Conservation (phyloP, 1,140 invertebrate genomes). For the Drosophila teissieri region DNA sequence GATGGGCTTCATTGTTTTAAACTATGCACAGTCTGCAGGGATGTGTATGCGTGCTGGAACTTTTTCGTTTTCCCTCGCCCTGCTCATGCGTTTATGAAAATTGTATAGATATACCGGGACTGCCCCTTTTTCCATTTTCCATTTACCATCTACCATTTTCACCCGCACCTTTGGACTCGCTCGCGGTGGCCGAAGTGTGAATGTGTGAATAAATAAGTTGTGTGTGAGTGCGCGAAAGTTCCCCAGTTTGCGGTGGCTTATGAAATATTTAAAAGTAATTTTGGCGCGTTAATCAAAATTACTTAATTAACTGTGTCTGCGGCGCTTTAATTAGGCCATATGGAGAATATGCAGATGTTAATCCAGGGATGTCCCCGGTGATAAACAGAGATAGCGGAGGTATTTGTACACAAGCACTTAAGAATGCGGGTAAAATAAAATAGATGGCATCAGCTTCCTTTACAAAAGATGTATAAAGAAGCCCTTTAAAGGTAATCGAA, state of each 20-base stretch:
- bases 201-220: conserved; percentile 48
- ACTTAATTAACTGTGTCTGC: conserved; percentile 70
- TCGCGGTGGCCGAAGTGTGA: conserved; percentile 45
- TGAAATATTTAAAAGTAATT: conserved; percentile 78
- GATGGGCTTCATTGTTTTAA: conserved; percentile 36
- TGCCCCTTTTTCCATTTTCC: conserved; percentile 2
- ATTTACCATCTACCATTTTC: no score
- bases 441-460: background rate
- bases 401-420: background rate
- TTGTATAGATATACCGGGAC: conserved; percentile 46
- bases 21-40: conserved; percentile 10
- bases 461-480: no score
- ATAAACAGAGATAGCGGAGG: background rate
- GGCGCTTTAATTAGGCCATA: conserved; percentile 64
- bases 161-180: background rate
- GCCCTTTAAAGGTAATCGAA: no score
- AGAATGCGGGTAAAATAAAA: no score
- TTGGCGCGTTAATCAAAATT: conserved; percentile 62
- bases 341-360: conserved; percentile 18
- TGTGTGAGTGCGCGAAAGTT: conserved; percentile 36
- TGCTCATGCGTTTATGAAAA: conserved; percentile 65
- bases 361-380: background rate
- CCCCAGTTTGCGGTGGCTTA: conserved; percentile 48
- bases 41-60: conserved; percentile 8
- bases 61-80: conserved; percentile 19